phyloP scores from a whole-genome alignment of 2,113 vertebrate genomes.

The Hippolais icterina region DNA sequence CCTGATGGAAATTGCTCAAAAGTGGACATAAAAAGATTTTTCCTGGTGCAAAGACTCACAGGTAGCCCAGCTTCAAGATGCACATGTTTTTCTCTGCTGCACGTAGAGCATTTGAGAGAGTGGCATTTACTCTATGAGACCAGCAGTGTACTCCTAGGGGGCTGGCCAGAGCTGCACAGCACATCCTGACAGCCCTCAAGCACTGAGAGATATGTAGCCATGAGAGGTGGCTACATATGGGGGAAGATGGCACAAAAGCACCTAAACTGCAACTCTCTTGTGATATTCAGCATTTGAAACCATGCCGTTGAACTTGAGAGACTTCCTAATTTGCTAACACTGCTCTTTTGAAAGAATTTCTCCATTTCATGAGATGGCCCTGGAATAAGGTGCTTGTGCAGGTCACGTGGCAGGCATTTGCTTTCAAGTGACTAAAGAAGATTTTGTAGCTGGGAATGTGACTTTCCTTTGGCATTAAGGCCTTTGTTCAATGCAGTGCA shows the following conservation, averaged over 20 bases:
- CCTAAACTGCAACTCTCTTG: not conserved
- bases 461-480: not conserved
- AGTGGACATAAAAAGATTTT: not conserved
- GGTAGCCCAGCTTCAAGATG: not conserved
- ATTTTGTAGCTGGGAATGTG: not conserved
- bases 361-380: not conserved
- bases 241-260: not conserved
- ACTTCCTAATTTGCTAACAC: not conserved
- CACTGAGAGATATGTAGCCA: fast-evolving
- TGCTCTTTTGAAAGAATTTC: not conserved
- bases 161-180: not conserved
- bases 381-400: not conserved
- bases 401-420: not conserved
- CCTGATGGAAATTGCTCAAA: not conserved
- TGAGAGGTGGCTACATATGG: not conserved
- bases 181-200: not conserved
- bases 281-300: not conserved
- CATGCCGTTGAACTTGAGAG: not conserved
- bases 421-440: not conserved
- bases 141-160: not conserved
- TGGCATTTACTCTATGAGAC: not conserved
- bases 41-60: not conserved
- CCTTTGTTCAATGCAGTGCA: not conserved
- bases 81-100: not conserved
- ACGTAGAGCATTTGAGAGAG: not conserved